Percentiles rank a stretch among this genome's conserved stretches.
Evolutionary conservation across 2,888 invertebrate species (phyloP).

Genomic region (Lepetodrilus schrolli): DNA sequence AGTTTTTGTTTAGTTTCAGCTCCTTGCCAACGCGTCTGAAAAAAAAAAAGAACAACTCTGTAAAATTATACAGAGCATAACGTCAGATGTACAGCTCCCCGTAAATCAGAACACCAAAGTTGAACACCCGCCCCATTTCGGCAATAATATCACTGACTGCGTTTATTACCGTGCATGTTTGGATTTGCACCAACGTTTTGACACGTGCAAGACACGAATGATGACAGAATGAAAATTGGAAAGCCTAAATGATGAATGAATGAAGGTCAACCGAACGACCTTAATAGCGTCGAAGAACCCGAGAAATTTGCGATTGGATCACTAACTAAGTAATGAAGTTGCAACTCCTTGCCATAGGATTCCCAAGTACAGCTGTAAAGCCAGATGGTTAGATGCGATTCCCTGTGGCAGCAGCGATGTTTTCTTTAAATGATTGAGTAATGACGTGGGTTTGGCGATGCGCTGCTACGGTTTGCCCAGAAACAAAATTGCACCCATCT

Average conservation of each 20-base stretch:
- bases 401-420: slow-evolving; percentile 3
- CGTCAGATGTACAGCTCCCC: neutral
- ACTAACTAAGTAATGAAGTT: slow-evolving; percentile 38
- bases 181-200: slow-evolving; percentile 20
- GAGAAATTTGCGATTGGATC: slow-evolving; percentile 39
- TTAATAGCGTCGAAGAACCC: slow-evolving; percentile 35
- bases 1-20: neutral
- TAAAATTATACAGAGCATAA: neutral
- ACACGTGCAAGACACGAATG: slow-evolving; percentile 36
- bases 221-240: slow-evolving; percentile 40
- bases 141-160: slow-evolving; percentile 4
- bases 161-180: slow-evolving; percentile 12
- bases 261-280: slow-evolving; percentile 32
- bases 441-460: slow-evolving; percentile 18
- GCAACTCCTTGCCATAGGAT: neutral
- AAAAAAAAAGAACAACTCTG: too few relatives aligned
- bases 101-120: neutral
- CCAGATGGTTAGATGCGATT: slow-evolving; percentile 25
- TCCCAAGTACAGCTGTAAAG: neutral
- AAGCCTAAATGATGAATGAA: slow-evolving; percentile 38
- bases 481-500: slow-evolving; percentile 23
- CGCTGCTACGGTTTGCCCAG: slow-evolving; percentile 18
- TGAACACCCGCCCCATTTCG: neutral
- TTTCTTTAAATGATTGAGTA: slow-evolving; percentile 25
- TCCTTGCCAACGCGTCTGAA: slow-evolving; percentile 8